Base-by-base conservation (phyloP, 2,113 vertebrate genomes). In the Hemichromis elongatus region DNA sequence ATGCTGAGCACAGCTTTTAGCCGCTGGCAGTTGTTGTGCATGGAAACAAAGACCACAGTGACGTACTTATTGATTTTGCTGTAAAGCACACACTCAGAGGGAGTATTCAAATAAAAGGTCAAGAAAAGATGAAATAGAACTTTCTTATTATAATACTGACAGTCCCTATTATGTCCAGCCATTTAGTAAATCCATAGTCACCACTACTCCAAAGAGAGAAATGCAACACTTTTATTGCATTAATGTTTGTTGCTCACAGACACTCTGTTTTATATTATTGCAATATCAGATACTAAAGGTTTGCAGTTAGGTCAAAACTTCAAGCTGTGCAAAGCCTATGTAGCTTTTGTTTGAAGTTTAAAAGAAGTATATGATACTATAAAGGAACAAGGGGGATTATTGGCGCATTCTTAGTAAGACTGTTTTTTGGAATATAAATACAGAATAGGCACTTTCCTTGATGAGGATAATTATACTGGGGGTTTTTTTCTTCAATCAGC, bases 101-200 rank as follows among this genome's bases (percentile, higher is more conserved):
- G 86, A 90, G 86, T 85, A 84, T 90, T 93, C 82, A 86, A 91
- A 89, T 77, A 42, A 94, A 95, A 95, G 94, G 93, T 94, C 90
- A 93, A 63, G 79, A 82, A 87, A 91, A 91, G 68, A 91, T 83
- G 85, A 90, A 89, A 93, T 87, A 79, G 73, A 88, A 91, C 82
- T 87, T 92, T 88, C 40, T 88, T 84, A 92, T 92, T 92, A 89
- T 84, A 86, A 90, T 82, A 28, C 81, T 84, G 88, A 93, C 86
- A 85, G 91, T 75, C 79, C 68, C 82, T 24, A 85, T 93, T 89
- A 90, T 28, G 26, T 82, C 55, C 42, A 19, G 68, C 88, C 80
- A 59, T 84, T 70, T 42, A 84, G 33, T 81, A 42, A 87, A 89
- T 84, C 86, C 79, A 68, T 78, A 77, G 63, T 57, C 50, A 83